Base-by-base conservation (phyloP, 2,113 vertebrate genomes). In the Coregonus clupeaformis region DNA sequence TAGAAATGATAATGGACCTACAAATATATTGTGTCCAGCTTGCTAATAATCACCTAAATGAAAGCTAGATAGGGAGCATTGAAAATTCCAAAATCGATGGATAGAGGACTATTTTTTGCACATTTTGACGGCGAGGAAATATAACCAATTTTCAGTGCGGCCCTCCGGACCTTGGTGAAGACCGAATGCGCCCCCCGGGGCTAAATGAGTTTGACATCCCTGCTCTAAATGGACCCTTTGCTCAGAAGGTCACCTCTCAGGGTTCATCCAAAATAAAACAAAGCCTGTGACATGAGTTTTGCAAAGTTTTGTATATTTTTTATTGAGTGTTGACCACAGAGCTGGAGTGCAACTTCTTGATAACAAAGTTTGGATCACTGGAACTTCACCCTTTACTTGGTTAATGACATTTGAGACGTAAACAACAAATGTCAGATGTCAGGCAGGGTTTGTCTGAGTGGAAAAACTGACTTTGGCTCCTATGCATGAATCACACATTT, bases 401-500 rank as follows among this genome's bases (percentile, higher is more conserved):
- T 42, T 42, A 42, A 52, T 52, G 14, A 16, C 49, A 52, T 52
- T 18, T 52, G 12, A 52, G n/a, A 22, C 5, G 11, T 24, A 30
- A 29, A 49, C 62, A 66, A 70, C 22, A 59, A 65, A 75, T 14
- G 36, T 6, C 6, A 32, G 24, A 36, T 69, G 59, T 47, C 71
- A 83, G 85, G 66, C 32, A 72, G 32, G 67, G 66, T 63, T 72
- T 9, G 6, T 52, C 14, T 49, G 47, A 25, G 24, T 71, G 59
- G 75, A 79, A 65, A 77, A 59, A 62, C 70, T 81, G 74, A 88
- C 80, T 49, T 49, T 60, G 57, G 6, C 16, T 60, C 57, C 45
- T 71, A 70, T 32, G 73, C 22, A 85, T 90, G 89, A 91, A 88
- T 88, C 87, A 90, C 66, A 55, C 74, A 80, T 65, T 84, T 85